These are phyloP conservation scores for Platyrinchus mystaceus DNA, from an alignment of 2,797 vertebrate genomes.

Conservation along the genomic window DNA sequence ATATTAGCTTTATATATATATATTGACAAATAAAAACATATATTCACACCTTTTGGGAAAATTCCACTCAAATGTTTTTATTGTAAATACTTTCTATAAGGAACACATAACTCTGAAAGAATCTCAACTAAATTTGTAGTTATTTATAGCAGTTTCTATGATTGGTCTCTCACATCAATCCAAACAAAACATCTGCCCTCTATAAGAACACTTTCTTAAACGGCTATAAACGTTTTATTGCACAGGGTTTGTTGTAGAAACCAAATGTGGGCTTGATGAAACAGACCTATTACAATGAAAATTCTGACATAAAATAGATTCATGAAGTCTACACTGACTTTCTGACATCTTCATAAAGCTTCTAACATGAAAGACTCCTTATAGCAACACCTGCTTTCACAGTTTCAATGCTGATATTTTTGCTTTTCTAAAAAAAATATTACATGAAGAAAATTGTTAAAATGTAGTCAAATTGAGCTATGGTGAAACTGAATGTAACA, in stretches of 20 bases:
- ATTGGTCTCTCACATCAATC: neutral
- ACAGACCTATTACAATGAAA: slow-evolving; percentile 51
- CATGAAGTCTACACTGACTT: slow-evolving; percentile 31
- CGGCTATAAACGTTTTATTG: slow-evolving; percentile 22
- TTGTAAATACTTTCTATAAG: neutral
- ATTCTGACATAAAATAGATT: slow-evolving; percentile 51
- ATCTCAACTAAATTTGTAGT: neutral
- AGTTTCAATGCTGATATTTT: neutral
- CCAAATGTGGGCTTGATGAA: slow-evolving; percentile 42
- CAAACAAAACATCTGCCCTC: slow-evolving; percentile 3
- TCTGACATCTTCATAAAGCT: slow-evolving; percentile 60
- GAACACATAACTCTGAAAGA: neutral
- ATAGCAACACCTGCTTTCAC: slow-evolving; percentile 21
- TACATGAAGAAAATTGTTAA: neutral
- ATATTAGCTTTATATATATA: neutral
- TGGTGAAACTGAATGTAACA: neutral
- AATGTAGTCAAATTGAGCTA: neutral
- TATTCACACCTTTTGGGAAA: neutral
- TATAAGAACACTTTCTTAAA: slow-evolving; percentile 16
- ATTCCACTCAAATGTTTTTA: neutral
- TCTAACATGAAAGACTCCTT: slow-evolving; percentile 25
- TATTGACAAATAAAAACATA: neutral
- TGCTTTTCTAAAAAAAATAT: neutral
- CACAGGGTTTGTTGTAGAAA: slow-evolving; percentile 50
- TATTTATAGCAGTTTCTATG: neutral